These are phyloP conservation scores for Carassius auratus DNA, from an alignment of 2,113 vertebrate species.

Conservation along the genomic window DNA sequence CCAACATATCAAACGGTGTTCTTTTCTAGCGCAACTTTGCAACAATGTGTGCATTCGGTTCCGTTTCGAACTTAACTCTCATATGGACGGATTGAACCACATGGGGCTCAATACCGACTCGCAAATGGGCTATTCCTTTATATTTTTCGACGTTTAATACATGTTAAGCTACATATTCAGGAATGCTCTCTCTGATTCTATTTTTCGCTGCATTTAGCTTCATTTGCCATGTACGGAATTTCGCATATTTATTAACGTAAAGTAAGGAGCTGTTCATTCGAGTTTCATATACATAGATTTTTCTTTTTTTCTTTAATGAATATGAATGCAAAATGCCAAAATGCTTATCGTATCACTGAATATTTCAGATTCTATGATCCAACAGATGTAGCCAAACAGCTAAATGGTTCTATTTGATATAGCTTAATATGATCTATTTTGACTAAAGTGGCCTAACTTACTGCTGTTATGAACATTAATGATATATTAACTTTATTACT, in stretches of 20 bases:
- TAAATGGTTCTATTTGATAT: slow-evolving; percentile 54
- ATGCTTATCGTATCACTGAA: slow-evolving; percentile 45
- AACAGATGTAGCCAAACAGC: slow-evolving; percentile 57
- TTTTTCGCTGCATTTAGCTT: slow-evolving; percentile 18
- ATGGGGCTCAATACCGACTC: slow-evolving; percentile 19
- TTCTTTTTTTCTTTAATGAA: slow-evolving; percentile 14
- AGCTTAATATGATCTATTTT: slow-evolving; percentile 48
- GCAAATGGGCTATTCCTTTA: not conserved
- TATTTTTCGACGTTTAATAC: not conserved
- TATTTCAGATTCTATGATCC: slow-evolving; percentile 52
- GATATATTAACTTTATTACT: slow-evolving; percentile 72
- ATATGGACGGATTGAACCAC: slow-evolving; percentile 42
- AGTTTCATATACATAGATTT: slow-evolving; percentile 29
- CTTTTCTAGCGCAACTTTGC: slow-evolving; percentile 54
- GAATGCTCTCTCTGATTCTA: slow-evolving; percentile 20
- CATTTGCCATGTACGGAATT: slow-evolving; percentile 6
- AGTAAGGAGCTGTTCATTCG: slow-evolving; percentile 14
- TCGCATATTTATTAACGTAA: not conserved
- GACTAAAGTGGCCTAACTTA: slow-evolving; percentile 57
- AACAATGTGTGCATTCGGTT: slow-evolving; percentile 50
- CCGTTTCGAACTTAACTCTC: slow-evolving; percentile 37
- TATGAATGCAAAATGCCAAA: slow-evolving; percentile 51
- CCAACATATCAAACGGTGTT: slow-evolving; percentile 56
- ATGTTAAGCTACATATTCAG: not conserved
- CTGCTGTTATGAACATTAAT: slow-evolving; percentile 51